Conservation (phyloP, 1,140 invertebrate genomes). For the Cherax quadricarinatus region DNA sequence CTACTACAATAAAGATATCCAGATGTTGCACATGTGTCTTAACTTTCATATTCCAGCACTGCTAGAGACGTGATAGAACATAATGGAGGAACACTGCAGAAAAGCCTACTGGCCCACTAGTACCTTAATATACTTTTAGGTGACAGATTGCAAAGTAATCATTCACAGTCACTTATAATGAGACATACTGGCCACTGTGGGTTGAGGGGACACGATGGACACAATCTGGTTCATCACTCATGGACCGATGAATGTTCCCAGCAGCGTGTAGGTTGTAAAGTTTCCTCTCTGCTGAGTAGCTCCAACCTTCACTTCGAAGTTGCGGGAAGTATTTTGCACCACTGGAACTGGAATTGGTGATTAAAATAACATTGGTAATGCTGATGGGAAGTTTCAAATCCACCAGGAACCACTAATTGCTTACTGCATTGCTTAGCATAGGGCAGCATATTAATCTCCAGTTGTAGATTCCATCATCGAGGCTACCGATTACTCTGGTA, state of each 20-base stretch:
- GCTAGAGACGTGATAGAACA: too few species aligned
- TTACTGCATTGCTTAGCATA: background rate
- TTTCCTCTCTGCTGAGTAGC: background rate
- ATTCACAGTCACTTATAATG: background rate
- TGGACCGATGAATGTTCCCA: background rate
- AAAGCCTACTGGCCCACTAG: too few species aligned
- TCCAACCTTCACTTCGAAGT: slow-evolving; percentile 1
- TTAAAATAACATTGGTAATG: background rate
- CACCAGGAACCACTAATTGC: background rate
- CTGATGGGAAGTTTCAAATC: background rate
- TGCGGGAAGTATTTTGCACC: background rate
- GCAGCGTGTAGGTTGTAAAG: background rate
- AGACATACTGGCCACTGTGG: slow-evolving; percentile 1
- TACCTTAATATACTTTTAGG: background rate
- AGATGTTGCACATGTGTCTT: too few species aligned
- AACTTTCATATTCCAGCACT: too few species aligned
- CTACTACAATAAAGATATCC: too few species aligned
- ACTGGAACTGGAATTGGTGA: background rate
- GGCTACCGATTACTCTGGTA: background rate
- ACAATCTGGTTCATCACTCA: background rate
- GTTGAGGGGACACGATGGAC: background rate
- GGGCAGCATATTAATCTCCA: too few species aligned
- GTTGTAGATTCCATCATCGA: background rate
- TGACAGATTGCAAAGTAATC: background rate
- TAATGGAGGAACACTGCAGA: too few species aligned